A percentile compares a stretch with the other conserved stretches of the same genome.
These are phyloP conservation scores for Clavelina lepadiformis DNA, from an alignment of 23 tunicate genomes.

Conservation along the genomic window DNA sequence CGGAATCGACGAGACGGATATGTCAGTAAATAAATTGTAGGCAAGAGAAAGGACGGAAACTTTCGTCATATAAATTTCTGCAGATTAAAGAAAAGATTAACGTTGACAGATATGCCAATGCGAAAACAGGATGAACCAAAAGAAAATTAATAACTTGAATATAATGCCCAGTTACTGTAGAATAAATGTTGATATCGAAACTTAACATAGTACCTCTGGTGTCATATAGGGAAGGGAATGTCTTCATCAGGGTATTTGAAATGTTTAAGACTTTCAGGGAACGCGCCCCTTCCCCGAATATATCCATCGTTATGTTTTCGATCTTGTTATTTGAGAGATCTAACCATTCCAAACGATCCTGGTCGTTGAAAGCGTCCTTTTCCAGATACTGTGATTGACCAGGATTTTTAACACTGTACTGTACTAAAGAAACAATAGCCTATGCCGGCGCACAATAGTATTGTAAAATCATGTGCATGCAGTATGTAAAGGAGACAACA, in stretches of 20 bases:
- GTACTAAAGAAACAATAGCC: neutral
- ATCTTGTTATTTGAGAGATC: constrained; percentile 18
- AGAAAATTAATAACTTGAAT: too few relatives aligned
- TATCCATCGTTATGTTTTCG: neutral
- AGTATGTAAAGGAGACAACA: too few relatives aligned
- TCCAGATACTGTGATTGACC: neutral
- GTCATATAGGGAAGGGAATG: constrained; percentile 7
- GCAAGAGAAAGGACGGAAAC: neutral
- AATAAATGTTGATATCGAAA: too few relatives aligned
- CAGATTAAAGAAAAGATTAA: too few relatives aligned
- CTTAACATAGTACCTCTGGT: constrained; percentile 2
- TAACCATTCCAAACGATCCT: constrained; percentile 17
- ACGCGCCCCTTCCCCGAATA: constrained; percentile 8
- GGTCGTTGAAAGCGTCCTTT: constrained; percentile 17
- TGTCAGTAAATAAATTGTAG: constrained; percentile 9
- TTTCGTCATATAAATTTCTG: constrained; percentile 10
- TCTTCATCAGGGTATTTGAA: constrained; percentile 4
- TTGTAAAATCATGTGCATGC: neutral
- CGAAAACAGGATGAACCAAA: too few relatives aligned
- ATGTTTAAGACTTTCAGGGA: constrained; percentile 10
- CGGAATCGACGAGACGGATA: constrained; percentile 14
- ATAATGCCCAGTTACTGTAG: too few relatives aligned
- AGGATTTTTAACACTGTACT: neutral
- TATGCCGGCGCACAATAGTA: neutral
- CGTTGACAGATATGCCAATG: too few relatives aligned